Evolutionary conservation across 2,888 invertebrate genomes (phyloP).

Genomic region (Cryptocephalus primarius): DNA sequence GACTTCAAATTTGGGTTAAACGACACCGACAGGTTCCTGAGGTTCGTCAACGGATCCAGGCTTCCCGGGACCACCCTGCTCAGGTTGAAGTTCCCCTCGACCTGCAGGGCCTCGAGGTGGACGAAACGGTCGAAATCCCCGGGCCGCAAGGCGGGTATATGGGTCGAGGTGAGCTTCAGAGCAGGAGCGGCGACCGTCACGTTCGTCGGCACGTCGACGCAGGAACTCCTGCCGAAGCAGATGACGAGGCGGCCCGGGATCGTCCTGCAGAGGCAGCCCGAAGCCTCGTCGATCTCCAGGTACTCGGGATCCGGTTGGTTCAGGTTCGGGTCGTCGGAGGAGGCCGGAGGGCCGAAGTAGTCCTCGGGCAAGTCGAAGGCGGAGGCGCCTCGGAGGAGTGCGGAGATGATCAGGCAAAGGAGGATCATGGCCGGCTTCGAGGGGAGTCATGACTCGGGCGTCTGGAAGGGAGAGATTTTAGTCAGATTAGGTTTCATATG

Average conservation of each 20-base stretch:
- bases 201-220: slow-evolving; percentile 41
- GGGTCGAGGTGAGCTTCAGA: slow-evolving; percentile 42
- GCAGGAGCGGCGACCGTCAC: slow-evolving; percentile 33
- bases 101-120: slow-evolving; percentile 38
- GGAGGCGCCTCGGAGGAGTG: background rate
- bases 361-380: slow-evolving; percentile 4
- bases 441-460: no score
- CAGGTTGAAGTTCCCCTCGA: slow-evolving; percentile 47
- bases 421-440: no score
- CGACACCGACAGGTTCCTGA: slow-evolving; percentile 45
- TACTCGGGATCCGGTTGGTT: background rate
- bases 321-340: slow-evolving; percentile 2
- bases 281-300: slow-evolving; percentile 9
- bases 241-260: slow-evolving; percentile 33
- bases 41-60: slow-evolving; percentile 39
- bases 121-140: slow-evolving; percentile 37
- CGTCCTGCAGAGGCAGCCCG: slow-evolving; percentile 43
- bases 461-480: no score
- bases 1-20: slow-evolving; percentile 40
- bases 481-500: no score
- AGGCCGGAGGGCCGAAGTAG: slow-evolving; percentile 2
- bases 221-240: slow-evolving; percentile 45
- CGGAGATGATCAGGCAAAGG: no score
- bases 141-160: slow-evolving; percentile 35
- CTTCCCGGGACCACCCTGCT: slow-evolving; percentile 38